Percentiles rank a stretch among this genome's conserved stretches.
phyloP scores from a whole-genome alignment of 2,797 vertebrate genomes.

The Naso thynnoides region DNA sequence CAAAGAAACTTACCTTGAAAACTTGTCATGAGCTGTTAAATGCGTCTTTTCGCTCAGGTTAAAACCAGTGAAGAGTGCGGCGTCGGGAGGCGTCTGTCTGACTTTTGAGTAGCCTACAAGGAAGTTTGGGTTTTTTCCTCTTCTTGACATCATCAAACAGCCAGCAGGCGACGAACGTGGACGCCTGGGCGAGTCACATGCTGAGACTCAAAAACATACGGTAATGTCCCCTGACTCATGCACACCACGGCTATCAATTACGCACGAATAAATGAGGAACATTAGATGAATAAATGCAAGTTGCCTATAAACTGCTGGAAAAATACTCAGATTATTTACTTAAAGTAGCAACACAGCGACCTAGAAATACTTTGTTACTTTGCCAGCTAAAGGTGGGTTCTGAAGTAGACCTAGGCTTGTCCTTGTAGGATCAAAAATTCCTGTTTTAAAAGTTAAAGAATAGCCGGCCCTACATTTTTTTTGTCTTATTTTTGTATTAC shows the following conservation, averaged over 20 bases:
- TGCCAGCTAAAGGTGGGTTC: too few relatives aligned
- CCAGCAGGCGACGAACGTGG: not conserved
- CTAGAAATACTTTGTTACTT: too few relatives aligned
- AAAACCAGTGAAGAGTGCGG: not conserved
- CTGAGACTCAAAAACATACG: not conserved
- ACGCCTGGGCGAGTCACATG: conserved; percentile 20
- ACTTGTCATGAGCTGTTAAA: fast-evolving
- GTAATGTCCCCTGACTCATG: not conserved
- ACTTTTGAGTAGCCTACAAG: not conserved
- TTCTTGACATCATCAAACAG: conserved; percentile 12
- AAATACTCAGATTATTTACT: not conserved
- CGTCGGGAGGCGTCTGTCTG: not conserved
- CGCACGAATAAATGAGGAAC: not conserved
- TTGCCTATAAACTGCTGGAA: too few relatives aligned
- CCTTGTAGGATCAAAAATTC: too few relatives aligned
- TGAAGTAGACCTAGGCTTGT: too few relatives aligned
- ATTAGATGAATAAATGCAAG: too few relatives aligned
- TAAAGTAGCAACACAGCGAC: not conserved
- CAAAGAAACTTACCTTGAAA: conserved; percentile 11
- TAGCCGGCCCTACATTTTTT: too few relatives aligned
- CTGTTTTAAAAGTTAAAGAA: too few relatives aligned
- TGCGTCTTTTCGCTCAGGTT: not conserved
- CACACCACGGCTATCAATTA: fast-evolving
- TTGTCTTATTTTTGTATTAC: too few relatives aligned
- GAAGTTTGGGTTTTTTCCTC: conserved; percentile 40